Conservation (phyloP, 2,888 invertebrate species). For the Holacanthella duospinosa region DNA sequence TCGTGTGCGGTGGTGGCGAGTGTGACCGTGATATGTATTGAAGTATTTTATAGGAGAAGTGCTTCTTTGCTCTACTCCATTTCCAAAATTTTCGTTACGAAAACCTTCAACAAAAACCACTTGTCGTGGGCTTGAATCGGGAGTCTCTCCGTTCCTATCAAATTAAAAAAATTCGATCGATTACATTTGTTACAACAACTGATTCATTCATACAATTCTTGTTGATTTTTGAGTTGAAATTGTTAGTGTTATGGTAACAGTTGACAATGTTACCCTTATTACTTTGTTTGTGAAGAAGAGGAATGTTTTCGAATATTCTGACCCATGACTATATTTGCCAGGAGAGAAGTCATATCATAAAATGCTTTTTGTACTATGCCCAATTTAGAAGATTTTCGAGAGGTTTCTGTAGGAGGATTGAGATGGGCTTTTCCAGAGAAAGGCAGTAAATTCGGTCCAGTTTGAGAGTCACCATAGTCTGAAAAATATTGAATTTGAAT, state of each 20-base stretch:
- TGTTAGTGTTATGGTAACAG: too few relatives aligned
- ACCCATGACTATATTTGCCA: slow-evolving; percentile 65
- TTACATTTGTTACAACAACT: not conserved
- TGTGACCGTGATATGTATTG: slow-evolving; percentile 83
- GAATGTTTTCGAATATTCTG: slow-evolving; percentile 1
- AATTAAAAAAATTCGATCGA: not conserved
- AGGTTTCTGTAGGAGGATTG: not conserved
- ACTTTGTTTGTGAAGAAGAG: not conserved
- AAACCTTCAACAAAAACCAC: slow-evolving; percentile 29
- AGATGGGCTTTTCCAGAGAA: not conserved
- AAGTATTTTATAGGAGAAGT: not conserved
- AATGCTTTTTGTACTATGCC: slow-evolving; percentile 50
- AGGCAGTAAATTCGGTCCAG: not conserved
- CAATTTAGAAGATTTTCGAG: slow-evolving; percentile 1
- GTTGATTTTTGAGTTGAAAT: too few relatives aligned
- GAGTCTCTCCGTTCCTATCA: slow-evolving; percentile 14
- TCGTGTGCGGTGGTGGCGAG: slow-evolving; percentile 59
- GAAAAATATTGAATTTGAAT: slow-evolving; percentile 3
- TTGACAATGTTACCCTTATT: too few relatives aligned
- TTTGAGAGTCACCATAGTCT: slow-evolving; percentile 23
- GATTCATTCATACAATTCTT: too few relatives aligned
- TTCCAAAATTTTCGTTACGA: slow-evolving; percentile 33
- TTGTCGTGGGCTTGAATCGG: slow-evolving; percentile 25
- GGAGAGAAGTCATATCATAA: slow-evolving; percentile 81
- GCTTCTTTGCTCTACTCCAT: slow-evolving; percentile 14